These are phyloP conservation scores for Chelmon rostratus DNA, from an alignment of 2,797 vertebrate species.

Conservation along the genomic window DNA sequence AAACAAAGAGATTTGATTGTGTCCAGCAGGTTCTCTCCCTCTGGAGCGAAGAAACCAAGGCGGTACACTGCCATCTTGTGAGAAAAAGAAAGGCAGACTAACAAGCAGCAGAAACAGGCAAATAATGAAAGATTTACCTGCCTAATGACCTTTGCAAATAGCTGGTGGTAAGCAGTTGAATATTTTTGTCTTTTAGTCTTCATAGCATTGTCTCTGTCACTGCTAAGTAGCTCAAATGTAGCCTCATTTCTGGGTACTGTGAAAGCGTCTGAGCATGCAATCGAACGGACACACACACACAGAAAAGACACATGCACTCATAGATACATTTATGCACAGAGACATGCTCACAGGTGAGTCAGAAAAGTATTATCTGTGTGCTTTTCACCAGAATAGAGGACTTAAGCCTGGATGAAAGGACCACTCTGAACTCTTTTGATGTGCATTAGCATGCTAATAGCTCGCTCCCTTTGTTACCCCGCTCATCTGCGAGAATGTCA, in stretches of 20 bases:
- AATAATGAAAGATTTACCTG: constrained; percentile 51
- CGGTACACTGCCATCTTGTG: constrained; percentile 88
- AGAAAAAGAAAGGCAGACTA: constrained; percentile 64
- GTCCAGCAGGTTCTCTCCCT: constrained; percentile 45
- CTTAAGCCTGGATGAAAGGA: constrained; percentile 75
- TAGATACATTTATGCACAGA: constrained; percentile 25
- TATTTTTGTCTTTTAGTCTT: constrained; percentile 52
- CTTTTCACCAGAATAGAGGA: constrained; percentile 58
- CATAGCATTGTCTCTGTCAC: constrained; percentile 25
- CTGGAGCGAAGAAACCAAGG: constrained; percentile 66
- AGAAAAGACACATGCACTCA: constrained; percentile 8
- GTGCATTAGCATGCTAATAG: constrained; percentile 83
- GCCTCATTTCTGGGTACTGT: constrained; percentile 30
- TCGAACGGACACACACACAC: constrained; percentile 3
- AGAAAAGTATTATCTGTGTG: constrained; percentile 60
- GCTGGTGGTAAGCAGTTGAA: constrained; percentile 45
- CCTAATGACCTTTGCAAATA: constrained; percentile 57
- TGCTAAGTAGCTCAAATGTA: constrained; percentile 46
- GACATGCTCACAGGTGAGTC: constrained; percentile 58
- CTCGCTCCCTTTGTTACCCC: constrained; percentile 73
- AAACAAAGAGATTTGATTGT: constrained; percentile 59
- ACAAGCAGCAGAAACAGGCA: constrained; percentile 40
- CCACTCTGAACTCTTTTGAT: constrained; percentile 74
- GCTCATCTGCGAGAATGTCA: constrained; percentile 79
- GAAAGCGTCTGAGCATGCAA: constrained; percentile 40